Conservation (phyloP, 1,140 invertebrate species). For the Sipha flava region DNA sequence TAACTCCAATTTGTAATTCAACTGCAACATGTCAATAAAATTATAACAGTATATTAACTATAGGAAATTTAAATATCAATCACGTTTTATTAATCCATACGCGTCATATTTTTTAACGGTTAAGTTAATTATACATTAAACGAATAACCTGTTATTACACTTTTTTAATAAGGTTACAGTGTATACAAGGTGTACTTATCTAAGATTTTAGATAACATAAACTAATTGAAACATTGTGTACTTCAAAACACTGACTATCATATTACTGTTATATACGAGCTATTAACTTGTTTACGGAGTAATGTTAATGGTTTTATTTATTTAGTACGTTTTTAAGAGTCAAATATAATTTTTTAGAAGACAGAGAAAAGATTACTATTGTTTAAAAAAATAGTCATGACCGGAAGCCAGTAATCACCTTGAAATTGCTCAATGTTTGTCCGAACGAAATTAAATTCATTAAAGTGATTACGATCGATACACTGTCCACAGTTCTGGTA, state of each 20-base stretch:
- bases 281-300: not conserved
- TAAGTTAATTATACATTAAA: not conserved
- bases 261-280: not conserved
- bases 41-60: too few relatives aligned
- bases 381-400: not conserved
- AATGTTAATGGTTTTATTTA: not conserved
- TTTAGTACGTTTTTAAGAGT: not conserved
- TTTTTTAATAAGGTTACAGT: not conserved
- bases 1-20: too few relatives aligned
- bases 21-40: too few relatives aligned
- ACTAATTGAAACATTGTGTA: not conserved
- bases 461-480: not conserved
- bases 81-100: too few relatives aligned
- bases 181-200: too few relatives aligned
- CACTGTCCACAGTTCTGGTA: not conserved
- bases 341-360: not conserved
- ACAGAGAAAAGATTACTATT: not conserved
- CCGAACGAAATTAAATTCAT: not conserved
- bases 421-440: slow-evolving; percentile 1
- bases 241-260: not conserved
- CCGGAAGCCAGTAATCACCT: not conserved
- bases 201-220: not conserved
- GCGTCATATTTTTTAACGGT: not conserved
- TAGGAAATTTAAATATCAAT: too few relatives aligned
- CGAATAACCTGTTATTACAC: not conserved